phyloP scores from a whole-genome alignment of 2,113 vertebrate genomes.

The Sinocyclocheilus maitianheensis region DNA sequence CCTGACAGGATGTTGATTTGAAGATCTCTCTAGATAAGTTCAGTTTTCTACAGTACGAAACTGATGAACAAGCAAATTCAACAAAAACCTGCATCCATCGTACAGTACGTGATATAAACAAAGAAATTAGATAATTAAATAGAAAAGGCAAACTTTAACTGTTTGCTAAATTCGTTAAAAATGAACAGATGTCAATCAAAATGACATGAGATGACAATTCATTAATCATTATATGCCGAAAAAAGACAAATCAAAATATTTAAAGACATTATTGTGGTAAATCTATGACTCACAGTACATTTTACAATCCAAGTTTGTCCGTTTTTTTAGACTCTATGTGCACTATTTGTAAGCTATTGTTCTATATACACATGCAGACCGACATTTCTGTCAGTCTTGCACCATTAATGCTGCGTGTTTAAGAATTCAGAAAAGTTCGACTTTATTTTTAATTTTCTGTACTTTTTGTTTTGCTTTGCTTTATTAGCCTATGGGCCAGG shows the following conservation, averaged over 20 bases:
- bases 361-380: no score
- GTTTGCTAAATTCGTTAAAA: neutral
- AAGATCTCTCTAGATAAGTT: constrained; percentile 29
- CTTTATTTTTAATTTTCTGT: no score
- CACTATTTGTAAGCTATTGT: no score
- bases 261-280: no score
- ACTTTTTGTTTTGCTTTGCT: no score
- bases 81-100: neutral
- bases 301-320: no score
- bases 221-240: neutral
- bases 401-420: no score
- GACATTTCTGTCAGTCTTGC: no score
- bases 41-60: neutral
- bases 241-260: neutral
- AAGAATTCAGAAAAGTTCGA: no score
- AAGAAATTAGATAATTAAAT: neutral
- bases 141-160: neutral
- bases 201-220: neutral
- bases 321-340: no score
- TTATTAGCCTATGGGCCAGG: no score
- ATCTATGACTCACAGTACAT: no score
- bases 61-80: constrained; percentile 6
- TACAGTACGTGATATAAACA: neutral
- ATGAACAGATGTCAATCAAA: neutral
- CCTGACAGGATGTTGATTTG: constrained; percentile 40